Evolutionary conservation across 1,140 invertebrate genomes (phyloP).

Genomic region (Polyergus mexicanus): DNA sequence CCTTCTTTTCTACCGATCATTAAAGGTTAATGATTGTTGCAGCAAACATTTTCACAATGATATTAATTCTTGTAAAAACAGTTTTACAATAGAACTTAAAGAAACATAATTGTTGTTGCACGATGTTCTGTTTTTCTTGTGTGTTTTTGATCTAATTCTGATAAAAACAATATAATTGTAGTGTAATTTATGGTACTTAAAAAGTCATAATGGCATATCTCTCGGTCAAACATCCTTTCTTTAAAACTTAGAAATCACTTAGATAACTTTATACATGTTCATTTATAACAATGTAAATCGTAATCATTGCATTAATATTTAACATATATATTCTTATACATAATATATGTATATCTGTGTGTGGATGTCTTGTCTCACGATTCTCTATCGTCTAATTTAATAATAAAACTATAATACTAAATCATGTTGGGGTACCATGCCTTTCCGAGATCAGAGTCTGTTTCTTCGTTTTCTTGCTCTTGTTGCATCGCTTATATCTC

Average conservation of each 20-base stretch:
- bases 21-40: slow-evolving; percentile 59
- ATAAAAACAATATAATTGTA: slow-evolving; percentile 70
- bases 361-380: slow-evolving; percentile 82
- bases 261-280: slow-evolving; percentile 86
- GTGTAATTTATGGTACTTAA: slow-evolving; percentile 74
- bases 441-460: slow-evolving; percentile 81
- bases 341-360: slow-evolving; percentile 85
- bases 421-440: slow-evolving; percentile 80
- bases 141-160: slow-evolving; percentile 48
- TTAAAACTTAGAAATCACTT: slow-evolving; percentile 86
- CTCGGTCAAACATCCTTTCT: slow-evolving; percentile 78
- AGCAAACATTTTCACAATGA: slow-evolving; percentile 57
- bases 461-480: slow-evolving; percentile 63
- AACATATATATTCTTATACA: slow-evolving; percentile 85
- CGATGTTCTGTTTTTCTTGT: slow-evolving; percentile 32
- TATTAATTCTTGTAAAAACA: slow-evolving; percentile 52
- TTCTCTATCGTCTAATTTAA: slow-evolving; percentile 83
- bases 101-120: slow-evolving; percentile 35
- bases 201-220: slow-evolving; percentile 85
- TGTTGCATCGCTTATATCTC: slow-evolving; percentile 71
- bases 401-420: slow-evolving; percentile 86
- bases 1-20: slow-evolving; percentile 37
- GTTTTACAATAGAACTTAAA: slow-evolving; percentile 59
- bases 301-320: slow-evolving; percentile 86
- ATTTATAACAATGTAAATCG: slow-evolving; percentile 86